phyloP scores from a whole-genome alignment of 2,888 invertebrate genomes.

The Lysandra bellargus region DNA sequence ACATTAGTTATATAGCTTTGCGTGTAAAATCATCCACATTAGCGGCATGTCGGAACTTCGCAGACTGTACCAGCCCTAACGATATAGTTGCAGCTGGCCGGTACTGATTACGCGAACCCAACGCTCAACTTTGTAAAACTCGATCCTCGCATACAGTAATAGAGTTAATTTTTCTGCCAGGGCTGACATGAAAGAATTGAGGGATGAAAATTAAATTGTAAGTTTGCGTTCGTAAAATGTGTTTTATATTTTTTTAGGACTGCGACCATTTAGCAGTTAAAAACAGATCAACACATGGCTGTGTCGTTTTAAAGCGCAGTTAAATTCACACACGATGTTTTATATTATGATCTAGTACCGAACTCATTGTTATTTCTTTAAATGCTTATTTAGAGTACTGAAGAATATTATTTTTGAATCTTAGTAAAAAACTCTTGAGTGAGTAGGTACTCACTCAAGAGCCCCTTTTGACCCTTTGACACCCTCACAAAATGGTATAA shows the following conservation, averaged over 20 bases:
- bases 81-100: constrained; percentile 28
- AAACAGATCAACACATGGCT: constrained; percentile 10
- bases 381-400: neutral
- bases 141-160: neutral
- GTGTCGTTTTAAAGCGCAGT: constrained; percentile 4
- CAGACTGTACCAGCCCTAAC: constrained; percentile 12
- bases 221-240: constrained; percentile 11
- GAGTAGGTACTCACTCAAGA: neutral
- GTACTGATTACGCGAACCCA: constrained; percentile 25
- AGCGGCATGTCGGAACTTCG: neutral
- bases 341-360: neutral
- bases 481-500: neutral
- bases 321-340: neutral
- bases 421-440: neutral
- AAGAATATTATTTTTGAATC: neutral
- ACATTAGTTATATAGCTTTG: neutral
- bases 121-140: constrained; percentile 9
- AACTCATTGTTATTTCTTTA: neutral
- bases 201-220: constrained; percentile 21
- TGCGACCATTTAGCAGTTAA: neutral
- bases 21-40: neutral
- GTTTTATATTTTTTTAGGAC: constrained; percentile 18
- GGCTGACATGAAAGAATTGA: constrained; percentile 1
- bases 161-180: constrained; percentile 14
- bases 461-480: neutral